phyloP scores from a whole-genome alignment of 2,888 invertebrate genomes.

The Drosophila subquinaria region DNA sequence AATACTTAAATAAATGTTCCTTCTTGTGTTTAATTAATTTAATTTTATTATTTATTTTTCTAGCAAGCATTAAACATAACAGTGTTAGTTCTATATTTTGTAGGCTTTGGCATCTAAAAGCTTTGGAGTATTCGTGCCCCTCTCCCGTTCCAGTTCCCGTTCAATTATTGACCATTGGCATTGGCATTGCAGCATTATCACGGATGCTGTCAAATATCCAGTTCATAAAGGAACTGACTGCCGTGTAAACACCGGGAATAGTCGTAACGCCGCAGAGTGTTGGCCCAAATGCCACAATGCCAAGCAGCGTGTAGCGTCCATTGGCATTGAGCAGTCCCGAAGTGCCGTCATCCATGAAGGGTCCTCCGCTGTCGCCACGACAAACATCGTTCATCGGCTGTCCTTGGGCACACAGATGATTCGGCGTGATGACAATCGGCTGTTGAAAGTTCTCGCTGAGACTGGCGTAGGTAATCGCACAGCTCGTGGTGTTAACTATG shows the following conservation, averaged over 20 bases:
- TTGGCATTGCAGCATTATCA: conserved; percentile 7
- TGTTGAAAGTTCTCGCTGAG: conserved; percentile 84
- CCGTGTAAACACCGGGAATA: conserved; percentile 85
- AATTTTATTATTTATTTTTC: conserved; percentile 14
- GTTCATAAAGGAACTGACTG: conserved; percentile 83
- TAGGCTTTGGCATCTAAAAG: conserved; percentile 59
- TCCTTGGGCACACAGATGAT: conserved; percentile 85
- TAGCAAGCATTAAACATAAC: conserved; percentile 36
- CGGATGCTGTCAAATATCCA: conserved; percentile 82
- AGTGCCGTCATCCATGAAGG: conserved; percentile 83
- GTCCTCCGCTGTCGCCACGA: conserved; percentile 85
- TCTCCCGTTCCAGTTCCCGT: background rate
- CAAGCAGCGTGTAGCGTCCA: conserved; percentile 76
- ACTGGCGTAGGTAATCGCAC: conserved; percentile 84
- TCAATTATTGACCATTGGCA: conserved; percentile 3
- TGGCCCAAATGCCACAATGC: conserved; percentile 84
- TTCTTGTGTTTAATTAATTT: background rate
- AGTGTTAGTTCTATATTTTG: conserved; percentile 29
- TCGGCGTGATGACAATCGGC: conserved; percentile 84
- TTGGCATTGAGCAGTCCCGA: conserved; percentile 62
- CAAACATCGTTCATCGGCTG: conserved; percentile 85
- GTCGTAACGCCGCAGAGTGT: conserved; percentile 83
- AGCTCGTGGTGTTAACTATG: conserved; percentile 84
- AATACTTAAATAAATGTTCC: background rate
- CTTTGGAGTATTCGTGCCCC: conserved; percentile 47